Evolutionary conservation across 1,140 invertebrate species (phyloP).

Genomic region (Zelostemma sp.): DNA sequence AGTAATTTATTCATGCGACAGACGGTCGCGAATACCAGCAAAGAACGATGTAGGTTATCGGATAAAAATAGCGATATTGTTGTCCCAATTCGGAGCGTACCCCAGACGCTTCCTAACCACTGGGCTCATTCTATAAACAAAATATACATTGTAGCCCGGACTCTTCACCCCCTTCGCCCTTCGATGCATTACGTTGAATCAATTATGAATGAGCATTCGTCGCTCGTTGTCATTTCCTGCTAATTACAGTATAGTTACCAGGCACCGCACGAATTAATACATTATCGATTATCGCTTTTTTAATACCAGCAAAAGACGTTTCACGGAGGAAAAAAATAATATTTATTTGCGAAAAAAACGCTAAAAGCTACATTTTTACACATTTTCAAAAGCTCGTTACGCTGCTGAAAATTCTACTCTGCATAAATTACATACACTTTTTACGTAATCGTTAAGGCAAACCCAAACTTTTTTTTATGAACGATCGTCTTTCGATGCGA

Average conservation of each 20-base stretch:
- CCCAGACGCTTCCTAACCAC: conserved; percentile 25
- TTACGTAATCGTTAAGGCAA: too few relatives aligned
- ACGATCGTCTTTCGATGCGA: not conserved
- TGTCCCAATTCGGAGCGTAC: conserved; percentile 56
- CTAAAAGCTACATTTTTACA: too few relatives aligned
- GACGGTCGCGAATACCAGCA: conserved; percentile 49
- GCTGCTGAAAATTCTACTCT: too few relatives aligned
- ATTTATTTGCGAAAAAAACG: too few relatives aligned
- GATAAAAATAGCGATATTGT: conserved; percentile 62
- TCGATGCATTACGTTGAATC: conserved; percentile 39
- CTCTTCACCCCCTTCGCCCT: conserved; percentile 26
- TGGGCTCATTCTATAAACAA: conserved; percentile 33
- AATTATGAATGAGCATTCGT: conserved; percentile 41
- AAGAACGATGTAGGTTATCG: conserved; percentile 63
- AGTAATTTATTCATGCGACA: conserved; percentile 66
- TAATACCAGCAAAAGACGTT: not conserved
- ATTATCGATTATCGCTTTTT: conserved; percentile 2
- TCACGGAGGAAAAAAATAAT: not conserved
- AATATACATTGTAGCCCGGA: conserved; percentile 24
- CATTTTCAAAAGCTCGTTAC: too few relatives aligned
- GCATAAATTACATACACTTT: too few relatives aligned
- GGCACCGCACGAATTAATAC: conserved; percentile 13
- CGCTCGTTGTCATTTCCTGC: conserved; percentile 46
- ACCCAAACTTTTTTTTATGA: not conserved
- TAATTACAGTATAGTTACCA: conserved; percentile 42